Conservation (phyloP, 2,888 invertebrate species). For the Calliphora vomitoria region DNA sequence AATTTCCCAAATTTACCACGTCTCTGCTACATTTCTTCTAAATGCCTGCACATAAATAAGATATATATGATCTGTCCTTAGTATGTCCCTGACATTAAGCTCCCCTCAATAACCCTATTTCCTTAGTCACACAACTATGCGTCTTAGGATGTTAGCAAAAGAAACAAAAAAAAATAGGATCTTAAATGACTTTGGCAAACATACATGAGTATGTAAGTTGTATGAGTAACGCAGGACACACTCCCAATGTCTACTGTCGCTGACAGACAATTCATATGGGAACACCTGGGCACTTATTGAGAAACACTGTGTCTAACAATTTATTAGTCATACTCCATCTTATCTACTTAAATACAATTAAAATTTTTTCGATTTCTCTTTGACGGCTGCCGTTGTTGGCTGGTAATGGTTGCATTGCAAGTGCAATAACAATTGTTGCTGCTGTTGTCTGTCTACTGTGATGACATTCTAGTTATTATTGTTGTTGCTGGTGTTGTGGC, state of each 20-base stretch:
- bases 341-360: constrained; percentile 65
- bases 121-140: not conserved
- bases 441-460: constrained; percentile 30
- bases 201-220: constrained; percentile 25
- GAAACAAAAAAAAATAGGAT: constrained; percentile 12
- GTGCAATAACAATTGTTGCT: constrained; percentile 68
- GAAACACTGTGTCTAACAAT: constrained; percentile 54
- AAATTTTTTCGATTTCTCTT: constrained; percentile 15
- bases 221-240: not conserved
- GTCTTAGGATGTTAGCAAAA: constrained; percentile 3
- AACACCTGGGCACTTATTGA: constrained; percentile 65
- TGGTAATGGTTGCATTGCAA: constrained; percentile 30
- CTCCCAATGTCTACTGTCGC: not conserved
- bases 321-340: constrained; percentile 67
- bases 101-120: not conserved
- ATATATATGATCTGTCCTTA: constrained; percentile 71
- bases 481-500: constrained; percentile 5
- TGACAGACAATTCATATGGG: constrained; percentile 65
- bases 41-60: constrained; percentile 50
- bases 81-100: constrained; percentile 63
- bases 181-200: constrained; percentile 64
- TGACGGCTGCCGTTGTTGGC: not conserved
- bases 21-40: constrained; percentile 11
- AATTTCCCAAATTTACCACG: not conserved
- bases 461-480: constrained; percentile 32